A percentile compares a stretch with the other conserved stretches of the same genome.
Conservation (phyloP, 2,113 vertebrate species). For the Hippolais icterina region DNA sequence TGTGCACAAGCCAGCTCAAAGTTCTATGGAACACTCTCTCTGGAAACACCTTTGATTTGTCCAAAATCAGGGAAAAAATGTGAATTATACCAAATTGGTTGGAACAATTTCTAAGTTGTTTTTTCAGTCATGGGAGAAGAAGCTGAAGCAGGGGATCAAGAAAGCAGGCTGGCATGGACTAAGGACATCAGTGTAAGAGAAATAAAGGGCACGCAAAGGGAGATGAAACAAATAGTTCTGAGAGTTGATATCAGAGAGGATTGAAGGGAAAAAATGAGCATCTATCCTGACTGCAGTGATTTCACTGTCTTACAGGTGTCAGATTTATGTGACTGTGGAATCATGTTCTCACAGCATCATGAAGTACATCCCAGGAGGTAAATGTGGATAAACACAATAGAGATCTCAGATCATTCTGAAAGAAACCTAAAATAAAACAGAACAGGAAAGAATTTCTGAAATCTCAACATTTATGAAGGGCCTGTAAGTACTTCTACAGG, state of each 20-base stretch:
- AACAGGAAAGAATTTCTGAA: neutral
- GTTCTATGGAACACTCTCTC: neutral
- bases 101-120: neutral
- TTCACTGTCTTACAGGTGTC: neutral
- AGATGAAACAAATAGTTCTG: neutral
- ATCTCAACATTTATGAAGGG: neutral
- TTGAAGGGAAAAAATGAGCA: fast-evolving
- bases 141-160: neutral
- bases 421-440: neutral
- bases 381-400: neutral
- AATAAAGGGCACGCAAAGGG: neutral
- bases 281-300: neutral
- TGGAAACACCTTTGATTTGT: neutral
- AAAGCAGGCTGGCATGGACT: neutral
- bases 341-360: neutral
- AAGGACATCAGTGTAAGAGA: neutral
- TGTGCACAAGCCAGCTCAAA: neutral
- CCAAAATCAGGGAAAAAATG: neutral
- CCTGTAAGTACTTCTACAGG: neutral
- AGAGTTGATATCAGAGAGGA: neutral
- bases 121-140: neutral
- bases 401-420: neutral
- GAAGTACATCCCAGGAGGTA: neutral
- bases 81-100: neutral
- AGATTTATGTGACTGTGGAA: neutral